Evolutionary conservation across 2,797 vertebrate species (phyloP), one percentile per base, ranked within the genome.

Genomic region (Philypnodon macrostomus): DNA sequence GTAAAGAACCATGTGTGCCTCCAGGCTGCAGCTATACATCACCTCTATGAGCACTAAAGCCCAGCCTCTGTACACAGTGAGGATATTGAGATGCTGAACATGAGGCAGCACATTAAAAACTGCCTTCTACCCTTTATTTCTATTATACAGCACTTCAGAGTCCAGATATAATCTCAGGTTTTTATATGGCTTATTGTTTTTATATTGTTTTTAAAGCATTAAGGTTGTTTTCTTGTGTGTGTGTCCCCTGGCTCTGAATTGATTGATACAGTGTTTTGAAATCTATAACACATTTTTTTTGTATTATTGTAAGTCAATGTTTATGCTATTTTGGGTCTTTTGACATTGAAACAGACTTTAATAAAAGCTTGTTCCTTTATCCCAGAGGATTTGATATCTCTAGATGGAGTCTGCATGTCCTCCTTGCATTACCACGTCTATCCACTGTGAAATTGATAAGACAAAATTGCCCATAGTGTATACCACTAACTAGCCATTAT

Each of bases 141-240:
- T 41, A 42, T 34, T 29, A 31, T 40, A 41, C 18, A 15, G 18
- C 33, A 18, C 38, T 29, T 44, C 32, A 34, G 53, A 35, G 24
- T 42, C 47, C 36, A 47, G 52, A 63, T 63, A 67, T 16, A 40
- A 60, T 70, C n/a, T 47, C 15, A 7, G 34, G 4, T 3, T 41
- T 67, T 70, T 70, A 67, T 73, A 51, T 37, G 23, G 53, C 65
- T 63, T 64, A 79, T 77, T 72, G 58, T 42, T 79, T 61, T 61
- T 63, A 52, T 58, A 56, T 58, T 18, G 33, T 52, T 69, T 77
- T 59, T 24, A 30, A n/a, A 26, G 29, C 27, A 35, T 60, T 60
- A 29, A 49, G 51, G 66, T n/a, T 38, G 51, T 53, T 26, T 21
- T 34, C 44, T 32, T 56, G 36, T 39, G 33, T 34, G 19, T 31